Evolutionary conservation across 2,113 vertebrate species (phyloP).

Genomic region (Riparia riparia): DNA sequence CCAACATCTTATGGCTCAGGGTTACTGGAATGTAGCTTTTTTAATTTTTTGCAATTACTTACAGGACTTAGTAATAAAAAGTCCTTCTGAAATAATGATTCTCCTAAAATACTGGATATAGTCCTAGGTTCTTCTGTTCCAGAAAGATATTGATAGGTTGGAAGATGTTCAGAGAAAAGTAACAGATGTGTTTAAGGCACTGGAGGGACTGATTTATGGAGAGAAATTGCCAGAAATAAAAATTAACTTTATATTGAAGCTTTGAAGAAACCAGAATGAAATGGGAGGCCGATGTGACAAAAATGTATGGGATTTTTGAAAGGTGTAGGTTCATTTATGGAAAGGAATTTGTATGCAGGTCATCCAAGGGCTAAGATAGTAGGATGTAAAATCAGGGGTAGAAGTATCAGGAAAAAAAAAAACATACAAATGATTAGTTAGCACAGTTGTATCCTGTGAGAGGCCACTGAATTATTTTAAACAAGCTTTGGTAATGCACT

Average conservation of each 20-base stretch:
- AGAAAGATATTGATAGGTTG: constrained; percentile 15
- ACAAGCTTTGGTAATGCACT: background rate
- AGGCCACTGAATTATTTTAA: background rate
- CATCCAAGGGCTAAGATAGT: background rate
- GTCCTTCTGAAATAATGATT: constrained; percentile 23
- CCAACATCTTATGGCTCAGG: background rate
- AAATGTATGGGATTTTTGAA: background rate
- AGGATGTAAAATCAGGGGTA: background rate
- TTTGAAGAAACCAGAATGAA: background rate
- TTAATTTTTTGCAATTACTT: background rate
- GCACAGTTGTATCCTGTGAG: background rate
- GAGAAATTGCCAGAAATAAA: constrained; percentile 36
- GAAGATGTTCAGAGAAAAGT: constrained; percentile 17
- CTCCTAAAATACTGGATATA: background rate
- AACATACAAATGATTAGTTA: background rate
- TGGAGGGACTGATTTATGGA: constrained; percentile 4
- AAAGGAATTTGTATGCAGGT: constrained; percentile 27
- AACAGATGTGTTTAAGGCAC: constrained; percentile 9
- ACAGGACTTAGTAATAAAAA: background rate
- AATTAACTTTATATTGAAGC: background rate
- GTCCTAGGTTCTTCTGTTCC: background rate
- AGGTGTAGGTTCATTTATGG: background rate
- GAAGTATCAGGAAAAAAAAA: background rate
- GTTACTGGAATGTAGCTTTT: background rate
- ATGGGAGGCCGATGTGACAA: background rate